phyloP scores from a whole-genome alignment of 2,888 invertebrate species.

The Rhorus exstirpatorius region DNA sequence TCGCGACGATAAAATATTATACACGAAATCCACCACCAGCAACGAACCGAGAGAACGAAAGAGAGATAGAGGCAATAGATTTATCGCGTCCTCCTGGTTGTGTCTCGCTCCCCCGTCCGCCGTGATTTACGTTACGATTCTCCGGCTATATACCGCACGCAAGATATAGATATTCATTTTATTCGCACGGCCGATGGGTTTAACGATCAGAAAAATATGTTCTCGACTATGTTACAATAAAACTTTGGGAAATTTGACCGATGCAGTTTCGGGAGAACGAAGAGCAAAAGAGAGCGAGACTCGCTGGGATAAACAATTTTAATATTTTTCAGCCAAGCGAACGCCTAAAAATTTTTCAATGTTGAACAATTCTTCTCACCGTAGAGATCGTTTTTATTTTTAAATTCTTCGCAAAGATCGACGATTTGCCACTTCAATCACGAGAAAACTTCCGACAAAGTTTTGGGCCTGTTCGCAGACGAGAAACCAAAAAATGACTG shows the following conservation, averaged over 20 bases:
- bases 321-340: neutral
- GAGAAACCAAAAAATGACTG: no score
- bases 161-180: conserved; percentile 65
- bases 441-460: no score
- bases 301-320: neutral
- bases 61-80: conserved; percentile 49
- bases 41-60: conserved; percentile 13
- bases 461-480: no score
- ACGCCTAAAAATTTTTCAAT: no score
- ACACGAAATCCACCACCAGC: conserved; percentile 1
- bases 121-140: conserved; percentile 69
- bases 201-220: conserved; percentile 67
- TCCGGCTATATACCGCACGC: conserved; percentile 41
- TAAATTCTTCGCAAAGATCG: no score
- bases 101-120: conserved; percentile 29
- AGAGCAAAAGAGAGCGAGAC: neutral
- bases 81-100: conserved; percentile 65
- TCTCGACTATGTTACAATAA: conserved; percentile 38
- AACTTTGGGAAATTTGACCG: conserved; percentile 27
- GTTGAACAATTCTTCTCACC: no score
- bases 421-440: no score
- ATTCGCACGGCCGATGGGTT: conserved; percentile 59
- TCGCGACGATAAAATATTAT: conserved; percentile 48
- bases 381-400: no score
- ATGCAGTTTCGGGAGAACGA: conserved; percentile 28